Base-by-base conservation (phyloP, 1,140 invertebrate species). In the Vanessa tameamea region DNA sequence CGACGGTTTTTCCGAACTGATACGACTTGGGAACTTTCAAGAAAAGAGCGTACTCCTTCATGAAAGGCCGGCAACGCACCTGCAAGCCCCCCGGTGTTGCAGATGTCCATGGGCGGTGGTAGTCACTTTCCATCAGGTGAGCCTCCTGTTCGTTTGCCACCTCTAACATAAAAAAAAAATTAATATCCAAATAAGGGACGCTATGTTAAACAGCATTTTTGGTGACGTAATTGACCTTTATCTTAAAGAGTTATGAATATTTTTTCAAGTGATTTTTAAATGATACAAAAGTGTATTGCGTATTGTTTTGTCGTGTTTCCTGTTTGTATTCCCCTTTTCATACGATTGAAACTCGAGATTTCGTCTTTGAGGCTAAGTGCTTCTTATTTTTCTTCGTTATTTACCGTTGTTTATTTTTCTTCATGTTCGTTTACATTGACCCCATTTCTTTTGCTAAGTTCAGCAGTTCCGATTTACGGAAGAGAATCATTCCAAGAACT, bases 351-450 rank as follows among this genome's bases (percentile, higher is more conserved):
- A 76, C 72, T 47, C 72, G 71, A 79, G 75, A 76, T 76, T 74
- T n/a, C 43, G 51, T 73, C 26, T 72, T 70, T 59, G 72, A 63
- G 50, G 71, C 72, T 79, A 72, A 79, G 78, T 79, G 78, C 55
- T 74, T 68, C 47, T 73, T 79, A 73, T 78, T 77, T 77, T 76
- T 65, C 72, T 65, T 73, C 65, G 48, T 79, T 68, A 70, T 68
- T 73, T 73, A 64, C 53, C 68, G 73, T 53, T 68, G 68, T 65
- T 74, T 78, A 16, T 66, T 63, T 77, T 66, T 67, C 55, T 63
- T 65, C 50, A 43, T 66, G 37, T 69, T 77, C 64, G 64, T 70
- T 76, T 72, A 59, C 23, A 69, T 51, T 69, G 73, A 47, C 73
- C 73, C 23, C 57, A 26, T 76, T 78, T 68, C 67, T 53, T 71